Evolutionary conservation across 2,797 vertebrate species (phyloP).

Genomic region (Heterohyrax brucei): DNA sequence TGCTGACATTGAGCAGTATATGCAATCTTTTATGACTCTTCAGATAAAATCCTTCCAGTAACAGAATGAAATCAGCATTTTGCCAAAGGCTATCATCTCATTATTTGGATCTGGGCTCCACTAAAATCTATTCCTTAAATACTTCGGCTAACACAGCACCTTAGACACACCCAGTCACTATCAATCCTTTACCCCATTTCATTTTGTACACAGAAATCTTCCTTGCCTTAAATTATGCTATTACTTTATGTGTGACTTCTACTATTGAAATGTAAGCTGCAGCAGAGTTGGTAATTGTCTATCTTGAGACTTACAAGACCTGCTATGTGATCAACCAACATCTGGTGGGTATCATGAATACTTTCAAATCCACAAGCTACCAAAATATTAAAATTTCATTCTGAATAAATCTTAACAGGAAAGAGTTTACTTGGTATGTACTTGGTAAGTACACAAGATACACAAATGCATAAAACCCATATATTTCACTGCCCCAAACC

Average conservation of each 20-base stretch:
- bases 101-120: background rate
- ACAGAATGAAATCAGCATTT: background rate
- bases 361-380: conserved; percentile 26
- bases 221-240: background rate
- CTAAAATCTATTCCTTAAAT: background rate
- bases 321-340: background rate
- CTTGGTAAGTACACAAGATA: background rate
- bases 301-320: background rate
- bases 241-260: background rate
- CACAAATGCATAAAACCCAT: conserved; percentile 33
- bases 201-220: background rate
- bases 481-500: background rate
- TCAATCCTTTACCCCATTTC: background rate
- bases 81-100: background rate
- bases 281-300: background rate
- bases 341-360: background rate
- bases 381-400: background rate
- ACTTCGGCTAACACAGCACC: background rate
- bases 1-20: background rate
- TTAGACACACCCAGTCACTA: background rate
- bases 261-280: background rate
- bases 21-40: background rate
- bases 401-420: conserved; percentile 18
- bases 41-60: background rate
- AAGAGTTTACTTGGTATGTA: background rate